Evolutionary conservation across 2,888 invertebrate species (phyloP), one percentile per base, ranked within the genome.

Genomic region (Allolobophora icterica): DNA sequence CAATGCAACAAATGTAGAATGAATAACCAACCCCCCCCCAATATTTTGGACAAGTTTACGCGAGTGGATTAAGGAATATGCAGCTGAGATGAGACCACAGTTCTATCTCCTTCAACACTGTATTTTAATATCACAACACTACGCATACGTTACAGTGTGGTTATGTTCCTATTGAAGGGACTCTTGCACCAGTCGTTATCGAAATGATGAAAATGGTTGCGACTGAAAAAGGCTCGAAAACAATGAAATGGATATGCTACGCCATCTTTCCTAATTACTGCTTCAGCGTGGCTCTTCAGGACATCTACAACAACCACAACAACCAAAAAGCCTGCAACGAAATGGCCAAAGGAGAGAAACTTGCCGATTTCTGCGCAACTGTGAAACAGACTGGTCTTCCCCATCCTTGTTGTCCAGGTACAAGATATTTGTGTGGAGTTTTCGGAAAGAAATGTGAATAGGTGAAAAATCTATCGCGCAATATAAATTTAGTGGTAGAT

Each of bases 181-280:
- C n/a, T 8, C n/a, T 71, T 8, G n/a, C 71, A 6, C 30, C 71
- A 1, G n/a, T 71, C 30, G 17, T 71, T n/a, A 8, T 71, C 71
- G 0, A 11, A 8, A n/a, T 71, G n/a, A 0, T 71, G 71, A 2
- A 13, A 71, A 5, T n/a, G n/a, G 8, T 71, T 8, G n/a, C 71
- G 1, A 1, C 4, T 11, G 11, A 2, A 11, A 5, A n/a, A 6
- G n/a, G n/a, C 11, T 71, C 4, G 30, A 30, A 71, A 71, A 71
- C n/a, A 0, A 8, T 71, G 30, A 97, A 97, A 93, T 96, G 96
- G 96, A 93, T 97, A 52, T 96, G 97, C 93, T 96, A 97, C 92
- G 94, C 97, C 52, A 35, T 95, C 17, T 96, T 97, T 93, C 98
- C 98, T 0, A 97, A 97, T 94, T 97, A 96, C 94, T 96, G 96